Evolutionary conservation across 2,797 vertebrate species (phyloP).

Genomic region (Sebastes variabilis): DNA sequence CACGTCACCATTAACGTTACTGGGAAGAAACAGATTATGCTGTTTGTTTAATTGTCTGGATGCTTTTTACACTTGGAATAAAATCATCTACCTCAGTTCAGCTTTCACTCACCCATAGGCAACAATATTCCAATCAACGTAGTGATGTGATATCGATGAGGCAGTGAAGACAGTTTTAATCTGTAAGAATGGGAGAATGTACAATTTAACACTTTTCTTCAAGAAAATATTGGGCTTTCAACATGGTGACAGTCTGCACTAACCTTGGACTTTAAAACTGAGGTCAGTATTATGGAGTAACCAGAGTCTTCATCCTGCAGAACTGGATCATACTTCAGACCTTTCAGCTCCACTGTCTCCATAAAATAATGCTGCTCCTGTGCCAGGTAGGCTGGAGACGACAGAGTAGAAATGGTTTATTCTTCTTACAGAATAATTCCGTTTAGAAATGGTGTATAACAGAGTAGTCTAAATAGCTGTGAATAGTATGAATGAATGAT

Average conservation of each 20-base stretch:
- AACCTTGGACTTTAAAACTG: slow-evolving; percentile 87
- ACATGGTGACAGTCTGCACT: slow-evolving; percentile 24
- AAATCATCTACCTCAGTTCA: background rate
- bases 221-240: background rate
- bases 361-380: slow-evolving; percentile 84
- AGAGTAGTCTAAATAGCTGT: background rate
- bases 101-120: slow-evolving; percentile 87
- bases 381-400: slow-evolving; percentile 81
- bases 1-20: slow-evolving; percentile 85
- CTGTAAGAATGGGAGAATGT: slow-evolving; percentile 72
- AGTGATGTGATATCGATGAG: slow-evolving; percentile 85
- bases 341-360: slow-evolving; percentile 88
- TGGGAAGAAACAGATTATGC: slow-evolving; percentile 44
- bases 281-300: slow-evolving; percentile 84
- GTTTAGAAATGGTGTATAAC: background rate
- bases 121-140: slow-evolving; percentile 84
- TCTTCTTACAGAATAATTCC: background rate
- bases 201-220: background rate
- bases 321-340: slow-evolving; percentile 83
- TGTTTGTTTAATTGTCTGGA: background rate
- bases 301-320: slow-evolving; percentile 82
- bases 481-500: background rate
- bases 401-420: background rate
- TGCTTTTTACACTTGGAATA: background rate
- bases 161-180: slow-evolving; percentile 85